Evolutionary conservation across 2,888 invertebrate species (phyloP), one percentile per base, ranked within the genome.

Genomic region (Ditula angustiorana): DNA sequence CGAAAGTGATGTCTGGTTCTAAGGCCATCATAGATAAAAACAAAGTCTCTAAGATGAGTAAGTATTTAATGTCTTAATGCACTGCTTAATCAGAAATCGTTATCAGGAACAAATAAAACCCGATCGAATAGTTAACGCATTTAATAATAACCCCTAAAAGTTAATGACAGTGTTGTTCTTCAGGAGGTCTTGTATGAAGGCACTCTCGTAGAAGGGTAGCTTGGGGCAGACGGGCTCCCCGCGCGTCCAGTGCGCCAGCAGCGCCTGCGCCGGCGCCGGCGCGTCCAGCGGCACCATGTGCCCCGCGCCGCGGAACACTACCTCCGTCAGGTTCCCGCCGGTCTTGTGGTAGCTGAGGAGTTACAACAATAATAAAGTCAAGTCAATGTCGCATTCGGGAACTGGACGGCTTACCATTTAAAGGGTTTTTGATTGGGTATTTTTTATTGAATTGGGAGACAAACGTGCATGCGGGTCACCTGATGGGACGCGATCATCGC

Each of bases 281-380:
- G 93, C 88, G 82, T 95, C 95, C 19, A 90, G 67, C 0, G 95
- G 94, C 1, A 94, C 94, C 94, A 95, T 94, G 80, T 96, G 95
- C 0, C 96, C 95, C 0, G 95, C 94, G 56, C 94, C 94, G 5
- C 95, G 86, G 5, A 95, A 81, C 50, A 95, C 79, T 10, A 94
- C 91, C 75, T 95, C 94, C 0, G 93, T 93, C 11, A 95, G 82
- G 13, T 88, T 87, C 0, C 93, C 93, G 0, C 93, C 93, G 10
- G 84, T 87, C 73, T 94, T 94, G 49, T 88, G 84, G 75, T 94
- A 95, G 3, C 95, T 95, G 65, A 41, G 10, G 35, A 16, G 11
- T 16, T 16, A 1, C 5, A 33, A n/a, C 11, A 33, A 33, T 13
- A n/a, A 35, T 35, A 35, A 35, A 35, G 35, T 10, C 10, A 30